Percentiles rank a stretch among this genome's conserved stretches.
These are phyloP conservation scores for Tipula unca DNA, from an alignment of 2,888 invertebrate species.

Conservation along the genomic window DNA sequence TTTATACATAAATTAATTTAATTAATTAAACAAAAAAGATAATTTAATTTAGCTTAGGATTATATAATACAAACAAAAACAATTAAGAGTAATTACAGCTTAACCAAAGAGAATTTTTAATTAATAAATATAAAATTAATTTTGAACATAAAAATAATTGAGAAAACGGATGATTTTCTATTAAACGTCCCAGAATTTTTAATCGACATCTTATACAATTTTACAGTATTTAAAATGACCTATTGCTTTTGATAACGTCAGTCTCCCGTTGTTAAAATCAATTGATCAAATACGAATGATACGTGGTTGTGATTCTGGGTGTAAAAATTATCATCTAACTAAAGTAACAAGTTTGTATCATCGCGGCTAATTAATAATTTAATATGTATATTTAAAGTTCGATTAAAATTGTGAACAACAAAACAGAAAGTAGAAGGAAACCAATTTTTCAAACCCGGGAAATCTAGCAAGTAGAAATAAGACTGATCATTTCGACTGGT, in stretches of 20 bases:
- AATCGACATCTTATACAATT: too few species aligned
- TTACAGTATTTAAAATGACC: too few species aligned
- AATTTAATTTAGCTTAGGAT: not conserved
- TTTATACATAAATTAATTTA: constrained; percentile 14
- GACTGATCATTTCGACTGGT: too few species aligned
- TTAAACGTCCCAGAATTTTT: not conserved
- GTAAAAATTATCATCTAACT: too few species aligned
- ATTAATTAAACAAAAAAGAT: not conserved
- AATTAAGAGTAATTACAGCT: not conserved
- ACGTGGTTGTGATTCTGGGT: not conserved
- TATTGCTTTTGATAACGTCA: not conserved
- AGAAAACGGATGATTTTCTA: not conserved
- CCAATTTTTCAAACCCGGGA: too few species aligned
- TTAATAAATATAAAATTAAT: not conserved
- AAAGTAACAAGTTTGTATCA: too few species aligned
- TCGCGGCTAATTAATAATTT: too few species aligned
- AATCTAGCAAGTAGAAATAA: too few species aligned
- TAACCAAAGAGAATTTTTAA: constrained; percentile 1
- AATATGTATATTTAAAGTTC: too few species aligned
- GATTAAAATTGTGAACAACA: too few species aligned
- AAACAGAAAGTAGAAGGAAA: too few species aligned
- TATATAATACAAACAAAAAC: not conserved
- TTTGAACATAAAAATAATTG: not conserved
- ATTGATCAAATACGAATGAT: not conserved
- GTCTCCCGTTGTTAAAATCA: not conserved